Base-by-base conservation (phyloP, 2,797 vertebrate genomes). In the Amphiprion clarkii region DNA sequence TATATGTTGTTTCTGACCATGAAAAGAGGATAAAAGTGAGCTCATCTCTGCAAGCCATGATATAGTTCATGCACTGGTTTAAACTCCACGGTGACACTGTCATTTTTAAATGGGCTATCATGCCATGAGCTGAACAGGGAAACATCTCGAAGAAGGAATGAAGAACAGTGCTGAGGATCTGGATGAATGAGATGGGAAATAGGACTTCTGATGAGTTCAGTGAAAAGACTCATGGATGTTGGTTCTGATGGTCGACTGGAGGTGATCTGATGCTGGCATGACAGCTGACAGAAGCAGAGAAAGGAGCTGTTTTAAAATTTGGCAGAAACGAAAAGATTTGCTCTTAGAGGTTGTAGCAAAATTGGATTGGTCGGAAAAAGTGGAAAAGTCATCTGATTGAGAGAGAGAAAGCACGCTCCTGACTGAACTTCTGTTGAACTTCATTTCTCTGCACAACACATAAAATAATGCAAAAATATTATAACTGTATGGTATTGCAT, bases 201-300 rank as follows among this genome's bases (percentile, higher is more conserved):
- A 9, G 6, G 17, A n/a, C 46, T 8, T 48, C 46, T 48, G 5
- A 19, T 48, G 46, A 33, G 67, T n/a, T 71, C 49, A 46, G n/a
- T 7, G 52, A 39, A 48, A 42, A 54, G 58, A 61, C 48, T 23
- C 6, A 39, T 54, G 49, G 58, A 55, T 64, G 62, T 33, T 39
- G 36, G 27, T 61, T 61, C 25, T 36, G 58, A 27, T 65, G 39
- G 44, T 52, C 7, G 52, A 53, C 39, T 36, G 44, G 58, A 49
- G 6, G 23, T 23, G 54, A 70, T 29, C 48, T 60, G 23, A 66
- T 27, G 25, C 27, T 21, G 57, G 19, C 29, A 25, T 17, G 33
- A 52, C 61, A 29, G 40, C 73, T 63, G 67, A 52, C 68, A 49
- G 59, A 48, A 39, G 53, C 64, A 57, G 11, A 51, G 58, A 67